Evolutionary conservation across 2,888 invertebrate species (phyloP).

Genomic region (Lasioglossum zephyrum): DNA sequence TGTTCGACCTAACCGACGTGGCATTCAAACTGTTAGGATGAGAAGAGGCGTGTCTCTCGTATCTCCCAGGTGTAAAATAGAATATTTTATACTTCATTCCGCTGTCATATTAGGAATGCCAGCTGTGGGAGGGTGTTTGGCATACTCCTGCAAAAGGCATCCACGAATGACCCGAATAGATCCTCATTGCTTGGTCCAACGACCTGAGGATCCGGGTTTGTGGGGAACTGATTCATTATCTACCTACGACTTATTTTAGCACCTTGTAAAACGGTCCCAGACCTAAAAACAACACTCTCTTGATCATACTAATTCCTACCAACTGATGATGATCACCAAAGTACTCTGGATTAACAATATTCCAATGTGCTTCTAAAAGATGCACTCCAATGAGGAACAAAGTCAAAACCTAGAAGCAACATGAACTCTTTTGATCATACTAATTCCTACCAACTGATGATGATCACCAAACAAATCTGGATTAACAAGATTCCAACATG

Average conservation of each 20-base stretch:
- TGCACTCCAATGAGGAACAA: too few species aligned
- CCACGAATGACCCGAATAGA: background rate
- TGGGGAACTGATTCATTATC: background rate
- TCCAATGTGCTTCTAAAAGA: too few species aligned
- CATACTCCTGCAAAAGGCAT: background rate
- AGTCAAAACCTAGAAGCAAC: too few species aligned
- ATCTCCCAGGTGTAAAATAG: background rate
- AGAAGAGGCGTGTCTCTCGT: background rate
- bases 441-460: too few species aligned
- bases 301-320: too few species aligned
- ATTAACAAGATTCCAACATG: too few species aligned
- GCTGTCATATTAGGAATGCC: background rate
- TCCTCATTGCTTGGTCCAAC: background rate
- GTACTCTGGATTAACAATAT: too few species aligned
- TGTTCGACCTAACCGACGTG: background rate
- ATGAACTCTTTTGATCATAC: too few species aligned
- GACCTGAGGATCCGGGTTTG: constrained; percentile 9
- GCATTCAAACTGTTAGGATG: background rate
- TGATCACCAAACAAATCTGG: too few species aligned
- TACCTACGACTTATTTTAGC: background rate
- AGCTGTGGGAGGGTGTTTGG: background rate
- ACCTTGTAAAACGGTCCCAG: background rate
- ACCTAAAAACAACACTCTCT: too few species aligned
- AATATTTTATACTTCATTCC: background rate
- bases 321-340: too few species aligned